phyloP scores from a whole-genome alignment of 2,797 vertebrate species.

The Eulemur albifrons region DNA sequence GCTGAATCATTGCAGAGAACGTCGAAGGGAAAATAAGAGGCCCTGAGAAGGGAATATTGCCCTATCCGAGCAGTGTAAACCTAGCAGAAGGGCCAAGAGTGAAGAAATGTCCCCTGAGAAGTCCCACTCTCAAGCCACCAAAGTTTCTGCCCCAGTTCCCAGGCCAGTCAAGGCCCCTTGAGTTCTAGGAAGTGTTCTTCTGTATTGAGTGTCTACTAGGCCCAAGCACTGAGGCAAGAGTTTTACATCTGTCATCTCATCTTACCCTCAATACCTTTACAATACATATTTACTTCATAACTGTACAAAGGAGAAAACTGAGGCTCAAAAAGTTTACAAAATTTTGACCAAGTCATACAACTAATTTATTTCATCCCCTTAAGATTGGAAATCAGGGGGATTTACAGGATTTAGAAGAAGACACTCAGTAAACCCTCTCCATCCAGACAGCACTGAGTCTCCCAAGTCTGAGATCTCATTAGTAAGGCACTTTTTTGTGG shows the following conservation, averaged over 20 bases:
- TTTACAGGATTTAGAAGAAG: not conserved
- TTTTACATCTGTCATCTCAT: not conserved
- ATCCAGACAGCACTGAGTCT: not conserved
- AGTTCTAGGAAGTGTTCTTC: not conserved
- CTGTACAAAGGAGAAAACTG: not conserved
- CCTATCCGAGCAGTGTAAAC: not conserved
- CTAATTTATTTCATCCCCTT: not conserved
- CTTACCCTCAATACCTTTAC: not conserved
- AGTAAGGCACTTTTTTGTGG: not conserved
- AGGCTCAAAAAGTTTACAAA: not conserved
- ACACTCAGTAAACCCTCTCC: not conserved
- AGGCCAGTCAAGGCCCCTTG: not conserved
- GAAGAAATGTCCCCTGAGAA: conserved; percentile 40
- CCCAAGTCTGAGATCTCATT: not conserved
- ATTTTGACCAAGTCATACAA: not conserved
- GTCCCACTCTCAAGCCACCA: not conserved
- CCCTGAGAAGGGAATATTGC: not conserved
- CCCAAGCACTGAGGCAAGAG: not conserved
- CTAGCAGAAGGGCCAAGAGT: conserved; percentile 28
- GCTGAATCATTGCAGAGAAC: conserved; percentile 23
- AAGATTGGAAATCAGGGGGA: not conserved
- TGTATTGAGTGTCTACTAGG: not conserved
- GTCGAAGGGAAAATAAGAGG: conserved; percentile 46
- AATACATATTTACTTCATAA: not conserved
- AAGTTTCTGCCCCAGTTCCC: conserved; percentile 21